Percentiles rank a stretch among this genome's conserved stretches.
Evolutionary conservation across 2,888 invertebrate species (phyloP).

Genomic region (Ophion ellenae): DNA sequence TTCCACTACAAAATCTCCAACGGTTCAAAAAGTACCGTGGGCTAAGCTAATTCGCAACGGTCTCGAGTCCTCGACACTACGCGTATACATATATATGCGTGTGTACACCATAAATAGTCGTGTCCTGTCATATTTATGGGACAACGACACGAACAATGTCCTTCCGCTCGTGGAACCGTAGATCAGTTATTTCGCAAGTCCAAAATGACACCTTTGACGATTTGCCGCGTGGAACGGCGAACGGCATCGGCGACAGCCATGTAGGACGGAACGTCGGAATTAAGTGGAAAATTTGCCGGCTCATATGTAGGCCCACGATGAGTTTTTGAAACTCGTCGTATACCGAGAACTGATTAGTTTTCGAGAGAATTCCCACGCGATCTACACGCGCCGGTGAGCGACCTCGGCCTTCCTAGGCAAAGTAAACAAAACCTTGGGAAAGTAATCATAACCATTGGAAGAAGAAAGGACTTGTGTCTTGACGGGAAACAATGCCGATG

Average conservation of each 20-base stretch:
- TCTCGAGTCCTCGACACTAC: neutral
- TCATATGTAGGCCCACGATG: neutral
- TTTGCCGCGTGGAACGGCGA: neutral
- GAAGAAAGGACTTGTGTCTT: too few species aligned
- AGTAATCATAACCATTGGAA: too few species aligned
- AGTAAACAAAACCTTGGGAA: neutral
- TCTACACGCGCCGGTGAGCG: neutral
- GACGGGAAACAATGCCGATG: too few species aligned
- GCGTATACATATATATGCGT: neutral
- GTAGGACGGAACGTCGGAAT: neutral
- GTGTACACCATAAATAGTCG: neutral
- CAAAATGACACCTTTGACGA: neutral
- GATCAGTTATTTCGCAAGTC: neutral
- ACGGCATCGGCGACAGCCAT: neutral
- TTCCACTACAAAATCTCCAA: neutral
- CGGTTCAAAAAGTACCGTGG: neutral
- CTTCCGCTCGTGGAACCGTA: neutral
- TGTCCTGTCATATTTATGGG: neutral
- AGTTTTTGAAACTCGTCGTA: neutral
- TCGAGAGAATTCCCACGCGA: neutral
- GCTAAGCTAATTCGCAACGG: conserved; percentile 1
- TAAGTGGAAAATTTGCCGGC: neutral
- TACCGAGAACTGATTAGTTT: neutral
- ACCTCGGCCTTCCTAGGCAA: neutral
- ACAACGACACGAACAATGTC: neutral